phyloP scores from a whole-genome alignment of 1,140 invertebrate species.

The Drosophila serrata region DNA sequence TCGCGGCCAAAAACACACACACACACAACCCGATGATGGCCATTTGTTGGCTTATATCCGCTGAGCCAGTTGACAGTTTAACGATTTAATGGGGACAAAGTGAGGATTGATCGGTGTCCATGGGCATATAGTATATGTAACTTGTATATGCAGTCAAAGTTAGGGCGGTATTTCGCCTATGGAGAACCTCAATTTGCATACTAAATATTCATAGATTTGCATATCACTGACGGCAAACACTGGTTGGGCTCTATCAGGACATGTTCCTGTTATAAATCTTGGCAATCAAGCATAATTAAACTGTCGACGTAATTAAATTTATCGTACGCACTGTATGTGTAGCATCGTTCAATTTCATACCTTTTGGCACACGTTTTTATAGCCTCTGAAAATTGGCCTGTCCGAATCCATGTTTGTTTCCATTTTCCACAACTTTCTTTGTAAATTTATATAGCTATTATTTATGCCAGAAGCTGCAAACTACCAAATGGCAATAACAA shows the following conservation, averaged over 20 bases:
- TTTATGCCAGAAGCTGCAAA: conserved; percentile 45
- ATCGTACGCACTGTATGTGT: conserved; percentile 42
- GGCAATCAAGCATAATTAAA: conserved; percentile 66
- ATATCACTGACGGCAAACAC: conserved; percentile 59
- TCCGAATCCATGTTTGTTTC: not conserved
- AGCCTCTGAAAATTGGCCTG: conserved; percentile 29
- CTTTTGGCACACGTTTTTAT: conserved; percentile 34
- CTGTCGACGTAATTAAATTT: conserved; percentile 80
- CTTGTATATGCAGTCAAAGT: not conserved
- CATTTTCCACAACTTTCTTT: conserved; percentile 27
- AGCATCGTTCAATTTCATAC: conserved; percentile 1
- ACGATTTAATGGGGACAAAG: conserved; percentile 43
- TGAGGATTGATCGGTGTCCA: conserved; percentile 41
- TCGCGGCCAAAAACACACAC: conserved; percentile 14
- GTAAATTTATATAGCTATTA: conserved; percentile 57
- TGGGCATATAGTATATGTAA: conserved; percentile 7
- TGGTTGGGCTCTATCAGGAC: not conserved
- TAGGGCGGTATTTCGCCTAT: not conserved
- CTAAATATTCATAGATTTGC: conserved; percentile 74
- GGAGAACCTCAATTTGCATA: conserved; percentile 46
- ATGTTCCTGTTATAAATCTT: conserved; percentile 57
- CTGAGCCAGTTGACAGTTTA: conserved; percentile 51
- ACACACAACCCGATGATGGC: conserved; percentile 25
- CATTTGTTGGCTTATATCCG: conserved; percentile 30
- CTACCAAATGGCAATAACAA: conserved; percentile 55